phyloP scores from a whole-genome alignment of 2,797 vertebrate species.

The Coilia nasus region DNA sequence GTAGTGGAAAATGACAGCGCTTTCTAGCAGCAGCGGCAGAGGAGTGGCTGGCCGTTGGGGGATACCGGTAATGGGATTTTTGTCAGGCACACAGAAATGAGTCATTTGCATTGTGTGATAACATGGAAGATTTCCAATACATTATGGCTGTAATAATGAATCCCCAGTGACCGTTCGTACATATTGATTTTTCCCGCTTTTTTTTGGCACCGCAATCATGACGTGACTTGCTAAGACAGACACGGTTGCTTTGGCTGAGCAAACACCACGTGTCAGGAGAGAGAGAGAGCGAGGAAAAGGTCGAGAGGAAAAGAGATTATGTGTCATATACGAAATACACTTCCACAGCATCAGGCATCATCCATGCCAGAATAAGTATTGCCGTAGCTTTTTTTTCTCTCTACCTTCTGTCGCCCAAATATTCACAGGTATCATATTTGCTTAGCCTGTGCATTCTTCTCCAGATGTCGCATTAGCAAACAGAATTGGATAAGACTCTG shows the following conservation, averaged over 20 bases:
- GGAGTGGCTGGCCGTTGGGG: constrained; percentile 2
- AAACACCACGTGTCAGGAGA: not conserved
- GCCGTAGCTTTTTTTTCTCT: no score
- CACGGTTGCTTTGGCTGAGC: not conserved
- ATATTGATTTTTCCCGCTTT: constrained; percentile 2
- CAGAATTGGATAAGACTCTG: not conserved
- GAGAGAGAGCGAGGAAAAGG: not conserved
- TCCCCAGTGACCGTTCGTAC: constrained; percentile 14
- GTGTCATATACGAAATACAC: not conserved
- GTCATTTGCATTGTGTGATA: constrained; percentile 26
- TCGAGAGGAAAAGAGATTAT: not conserved
- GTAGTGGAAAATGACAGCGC: no score
- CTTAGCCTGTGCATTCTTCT: not conserved
- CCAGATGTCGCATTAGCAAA: not conserved
- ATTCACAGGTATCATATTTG: not conserved
- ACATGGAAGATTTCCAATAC: constrained; percentile 28
- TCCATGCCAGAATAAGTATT: not conserved
- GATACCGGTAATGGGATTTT: constrained; percentile 9
- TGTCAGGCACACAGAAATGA: constrained; percentile 2
- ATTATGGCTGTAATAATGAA: constrained; percentile 17
- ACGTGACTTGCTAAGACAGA: not conserved
- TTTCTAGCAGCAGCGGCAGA: no score
- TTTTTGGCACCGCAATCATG: constrained; percentile 25
- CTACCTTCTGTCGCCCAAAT: not conserved
- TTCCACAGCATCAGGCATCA: not conserved